Evolutionary conservation across 2,888 invertebrate genomes (phyloP).

Genomic region (Iphiclides podalirius): DNA sequence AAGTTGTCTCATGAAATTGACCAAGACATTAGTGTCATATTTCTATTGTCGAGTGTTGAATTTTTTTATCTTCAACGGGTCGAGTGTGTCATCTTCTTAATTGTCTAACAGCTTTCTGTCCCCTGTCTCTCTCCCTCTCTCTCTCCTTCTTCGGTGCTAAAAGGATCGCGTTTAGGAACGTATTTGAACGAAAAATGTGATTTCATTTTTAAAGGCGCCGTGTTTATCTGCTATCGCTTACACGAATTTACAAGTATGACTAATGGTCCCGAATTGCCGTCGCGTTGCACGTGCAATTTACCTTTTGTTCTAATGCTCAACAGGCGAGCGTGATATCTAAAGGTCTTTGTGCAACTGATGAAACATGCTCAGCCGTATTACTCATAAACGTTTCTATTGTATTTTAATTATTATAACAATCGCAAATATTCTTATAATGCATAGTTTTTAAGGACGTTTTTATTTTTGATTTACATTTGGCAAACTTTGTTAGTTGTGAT

Average conservation of each 20-base stretch:
- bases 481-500: too few species aligned
- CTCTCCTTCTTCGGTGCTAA: constrained; percentile 41
- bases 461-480: too few species aligned
- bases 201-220: constrained; percentile 6
- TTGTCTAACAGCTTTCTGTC: constrained; percentile 57
- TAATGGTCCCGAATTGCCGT: constrained; percentile 24
- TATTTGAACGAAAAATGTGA: constrained; percentile 3
- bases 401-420: too few species aligned
- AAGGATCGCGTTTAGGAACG: constrained; percentile 21
- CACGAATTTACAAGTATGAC: constrained; percentile 28
- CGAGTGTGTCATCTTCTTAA: constrained; percentile 59
- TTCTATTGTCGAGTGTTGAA: constrained; percentile 52
- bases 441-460: too few species aligned
- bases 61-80: constrained; percentile 54
- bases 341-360: constrained; percentile 27
- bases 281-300: constrained; percentile 46
- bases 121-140: constrained; percentile 28
- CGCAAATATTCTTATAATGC: too few species aligned
- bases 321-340: constrained; percentile 28
- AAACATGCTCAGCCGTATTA: constrained; percentile 25
- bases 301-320: constrained; percentile 33
- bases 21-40: constrained; percentile 56
- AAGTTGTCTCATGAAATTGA: constrained; percentile 38
- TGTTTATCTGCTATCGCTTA: constrained; percentile 29
- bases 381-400: background rate